A percentile compares a stretch with the other conserved stretches of the same genome.
Evolutionary conservation across 1,140 invertebrate species (phyloP).

Genomic region (Bombus polaris): DNA sequence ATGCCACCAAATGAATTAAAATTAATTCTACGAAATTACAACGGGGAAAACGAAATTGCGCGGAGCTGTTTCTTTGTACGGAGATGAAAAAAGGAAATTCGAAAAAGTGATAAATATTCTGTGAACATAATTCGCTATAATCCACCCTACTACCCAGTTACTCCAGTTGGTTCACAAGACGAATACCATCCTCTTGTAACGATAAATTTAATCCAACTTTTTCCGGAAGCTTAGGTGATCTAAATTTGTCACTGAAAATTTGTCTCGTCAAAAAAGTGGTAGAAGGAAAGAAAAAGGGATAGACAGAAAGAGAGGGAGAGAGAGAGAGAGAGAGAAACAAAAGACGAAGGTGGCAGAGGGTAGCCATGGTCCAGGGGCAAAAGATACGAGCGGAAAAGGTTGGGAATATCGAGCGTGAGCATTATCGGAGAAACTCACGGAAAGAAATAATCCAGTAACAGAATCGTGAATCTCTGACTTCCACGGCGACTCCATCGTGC

Average conservation of each 20-base stretch:
- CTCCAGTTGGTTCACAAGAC: background rate
- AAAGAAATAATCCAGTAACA: slow-evolving; percentile 64
- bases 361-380: background rate
- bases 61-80: background rate
- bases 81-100: background rate
- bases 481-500: slow-evolving; percentile 50
- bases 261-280: background rate
- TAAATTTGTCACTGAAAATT: slow-evolving; percentile 8
- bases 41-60: too few species aligned
- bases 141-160: too few species aligned
- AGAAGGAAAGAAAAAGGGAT: background rate
- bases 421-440: slow-evolving; percentile 56
- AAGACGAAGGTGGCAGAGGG: background rate
- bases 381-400: slow-evolving; percentile 15
- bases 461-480: slow-evolving; percentile 64
- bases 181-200: too few species aligned
- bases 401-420: slow-evolving; percentile 36
- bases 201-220: slow-evolving; percentile 7
- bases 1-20: too few species aligned
- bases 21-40: too few species aligned
- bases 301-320: background rate
- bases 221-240: background rate
- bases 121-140: background rate
- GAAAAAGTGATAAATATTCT: background rate
- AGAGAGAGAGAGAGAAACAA: background rate